These are phyloP conservation scores for Dissostichus mawsoni DNA, from an alignment of 2,113 vertebrate genomes.

Conservation along the genomic window DNA sequence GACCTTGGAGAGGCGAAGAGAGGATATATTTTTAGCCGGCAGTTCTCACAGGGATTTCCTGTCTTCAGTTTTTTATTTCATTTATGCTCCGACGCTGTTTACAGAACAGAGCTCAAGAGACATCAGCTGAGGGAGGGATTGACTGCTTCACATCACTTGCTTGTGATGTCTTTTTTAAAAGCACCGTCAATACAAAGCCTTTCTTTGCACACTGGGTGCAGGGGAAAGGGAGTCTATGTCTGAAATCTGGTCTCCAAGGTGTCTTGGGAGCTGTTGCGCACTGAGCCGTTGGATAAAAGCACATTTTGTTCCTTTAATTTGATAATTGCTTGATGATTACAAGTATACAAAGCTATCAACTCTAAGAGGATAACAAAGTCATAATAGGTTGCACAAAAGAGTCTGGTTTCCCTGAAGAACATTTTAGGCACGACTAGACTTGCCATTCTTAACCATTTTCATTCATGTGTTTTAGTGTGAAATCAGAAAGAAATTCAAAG, in stretches of 20 bases:
- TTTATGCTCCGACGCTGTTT: conserved; percentile 37
- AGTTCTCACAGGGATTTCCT: conserved; percentile 56
- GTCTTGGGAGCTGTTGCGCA: conserved; percentile 9
- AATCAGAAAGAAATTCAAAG: not conserved
- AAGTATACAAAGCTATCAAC: not conserved
- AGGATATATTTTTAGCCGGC: conserved; percentile 76
- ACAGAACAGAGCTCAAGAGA: conserved; percentile 58
- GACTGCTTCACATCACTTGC: conserved; percentile 53
- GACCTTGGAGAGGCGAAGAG: conserved; percentile 71
- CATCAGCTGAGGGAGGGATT: conserved; percentile 32
- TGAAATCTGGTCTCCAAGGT: conserved; percentile 25
- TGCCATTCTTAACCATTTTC: not conserved
- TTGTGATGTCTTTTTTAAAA: conserved; percentile 41
- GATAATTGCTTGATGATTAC: not conserved
- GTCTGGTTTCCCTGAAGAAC: not conserved
- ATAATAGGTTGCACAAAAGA: not conserved
- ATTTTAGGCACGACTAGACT: not conserved
- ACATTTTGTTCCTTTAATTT: not conserved
- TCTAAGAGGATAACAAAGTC: not conserved
- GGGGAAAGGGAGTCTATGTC: conserved; percentile 19
- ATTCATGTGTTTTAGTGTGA: not conserved
- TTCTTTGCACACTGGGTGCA: conserved; percentile 29
- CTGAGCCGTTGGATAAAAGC: conserved; percentile 31
- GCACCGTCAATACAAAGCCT: conserved; percentile 51
- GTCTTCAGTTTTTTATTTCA: conserved; percentile 11